Conservation (phyloP, 1,140 invertebrate genomes). For the Tetramorium parvispinum region DNA sequence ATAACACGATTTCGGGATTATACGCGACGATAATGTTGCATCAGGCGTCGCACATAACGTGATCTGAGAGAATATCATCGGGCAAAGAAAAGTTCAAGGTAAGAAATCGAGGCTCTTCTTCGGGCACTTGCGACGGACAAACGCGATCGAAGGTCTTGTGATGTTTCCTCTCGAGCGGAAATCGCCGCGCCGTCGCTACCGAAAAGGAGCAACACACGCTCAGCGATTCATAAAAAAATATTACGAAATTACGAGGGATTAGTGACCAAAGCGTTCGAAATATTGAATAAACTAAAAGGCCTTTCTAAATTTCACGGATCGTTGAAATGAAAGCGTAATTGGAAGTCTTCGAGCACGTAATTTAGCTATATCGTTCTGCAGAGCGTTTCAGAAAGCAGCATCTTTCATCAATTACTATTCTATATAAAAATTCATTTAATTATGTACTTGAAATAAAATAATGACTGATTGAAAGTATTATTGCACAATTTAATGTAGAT, state of each 20-base stretch:
- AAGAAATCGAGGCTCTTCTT: slow-evolving; percentile 23
- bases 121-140: not conserved
- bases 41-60: slow-evolving; percentile 34
- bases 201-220: slow-evolving; percentile 33
- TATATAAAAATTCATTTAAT: not conserved
- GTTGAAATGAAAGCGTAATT: slow-evolving; percentile 26
- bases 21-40: slow-evolving; percentile 47
- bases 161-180: slow-evolving; percentile 28
- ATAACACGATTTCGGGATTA: slow-evolving; percentile 45
- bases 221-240: not conserved
- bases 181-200: slow-evolving; percentile 7
- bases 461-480: not conserved
- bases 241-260: slow-evolving; percentile 21
- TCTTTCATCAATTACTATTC: not conserved
- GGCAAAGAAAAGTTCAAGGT: slow-evolving; percentile 37
- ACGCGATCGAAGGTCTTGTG: slow-evolving; percentile 8
- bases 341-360: slow-evolving; percentile 24
- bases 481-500: not conserved
- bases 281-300: slow-evolving; percentile 18
- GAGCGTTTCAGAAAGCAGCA: not conserved
- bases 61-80: not conserved
- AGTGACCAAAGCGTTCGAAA: slow-evolving; percentile 1
- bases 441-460: not conserved
- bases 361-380: not conserved
- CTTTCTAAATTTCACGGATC: not conserved